Percentiles rank a stretch among this genome's conserved stretches.
These are phyloP conservation scores for Hephaestus fuliginosus DNA, from an alignment of 2,797 vertebrate genomes.

Conservation along the genomic window DNA sequence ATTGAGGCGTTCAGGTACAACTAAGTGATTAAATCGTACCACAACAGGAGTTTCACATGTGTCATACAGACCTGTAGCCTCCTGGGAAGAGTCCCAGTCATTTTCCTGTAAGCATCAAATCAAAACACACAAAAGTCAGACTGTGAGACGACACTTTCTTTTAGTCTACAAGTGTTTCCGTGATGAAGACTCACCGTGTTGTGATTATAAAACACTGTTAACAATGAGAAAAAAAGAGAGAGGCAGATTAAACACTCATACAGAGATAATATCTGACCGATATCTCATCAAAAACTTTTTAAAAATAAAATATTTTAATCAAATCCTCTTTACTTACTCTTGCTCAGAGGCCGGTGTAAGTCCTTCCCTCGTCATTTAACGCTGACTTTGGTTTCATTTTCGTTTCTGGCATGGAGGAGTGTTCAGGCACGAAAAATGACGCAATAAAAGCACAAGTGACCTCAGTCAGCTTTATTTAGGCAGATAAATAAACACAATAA, in stretches of 20 bases:
- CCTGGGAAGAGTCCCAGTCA: fast-evolving
- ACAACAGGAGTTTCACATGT: neutral
- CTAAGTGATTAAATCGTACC: neutral
- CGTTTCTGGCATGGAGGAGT: neutral
- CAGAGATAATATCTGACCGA: fast-evolving
- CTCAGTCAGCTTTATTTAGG: too few relatives aligned
- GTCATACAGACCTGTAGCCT: conserved; percentile 35
- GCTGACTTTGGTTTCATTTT: conserved; percentile 21
- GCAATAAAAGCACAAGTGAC: too few relatives aligned
- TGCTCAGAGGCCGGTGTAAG: fast-evolving
- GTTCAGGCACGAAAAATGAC: too few relatives aligned
- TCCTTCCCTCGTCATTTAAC: too few relatives aligned
- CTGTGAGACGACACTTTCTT: neutral
- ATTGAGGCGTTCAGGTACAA: neutral
- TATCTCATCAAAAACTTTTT: too few relatives aligned
- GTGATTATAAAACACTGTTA: neutral
- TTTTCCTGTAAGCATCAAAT: conserved; percentile 10
- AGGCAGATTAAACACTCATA: neutral
- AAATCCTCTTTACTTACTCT: neutral
- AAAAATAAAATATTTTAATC: fast-evolving
- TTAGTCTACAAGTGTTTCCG: neutral
- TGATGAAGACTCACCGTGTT: conserved; percentile 31
- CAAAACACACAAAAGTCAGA: neutral
- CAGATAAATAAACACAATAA: too few relatives aligned
- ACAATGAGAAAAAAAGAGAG: neutral